A percentile compares a stretch with the other conserved stretches of the same genome.
These are phyloP conservation scores for Argyrosomus regius DNA, from an alignment of 2,797 vertebrate genomes.

Conservation along the genomic window DNA sequence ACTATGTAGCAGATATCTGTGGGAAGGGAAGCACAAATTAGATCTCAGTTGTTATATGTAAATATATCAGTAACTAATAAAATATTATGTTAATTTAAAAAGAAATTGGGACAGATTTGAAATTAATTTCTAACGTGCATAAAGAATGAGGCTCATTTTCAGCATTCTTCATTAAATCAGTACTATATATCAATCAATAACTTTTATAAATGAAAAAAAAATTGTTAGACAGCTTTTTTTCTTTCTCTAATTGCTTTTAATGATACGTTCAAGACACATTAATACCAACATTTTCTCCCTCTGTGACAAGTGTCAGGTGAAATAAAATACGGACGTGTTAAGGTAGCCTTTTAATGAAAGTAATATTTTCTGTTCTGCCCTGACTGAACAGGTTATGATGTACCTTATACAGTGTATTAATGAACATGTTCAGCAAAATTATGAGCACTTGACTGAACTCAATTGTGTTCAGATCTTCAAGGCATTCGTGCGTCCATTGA, in stretches of 20 bases:
- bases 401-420: conserved; percentile 43
- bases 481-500: conserved; percentile 61
- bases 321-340: conserved; percentile 34
- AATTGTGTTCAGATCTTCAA: conserved; percentile 59
- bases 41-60: not conserved
- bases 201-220: not conserved
- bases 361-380: conserved; percentile 20
- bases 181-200: not conserved
- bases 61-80: conserved; percentile 13
- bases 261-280: conserved; percentile 35
- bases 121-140: conserved; percentile 17
- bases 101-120: not conserved
- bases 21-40: not conserved
- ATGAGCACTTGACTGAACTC: conserved; percentile 51
- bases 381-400: conserved; percentile 48
- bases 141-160: conserved; percentile 14
- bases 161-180: conserved; percentile 30
- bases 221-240: conserved; percentile 12
- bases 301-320: conserved; percentile 36
- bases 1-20: not conserved
- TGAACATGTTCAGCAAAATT: conserved; percentile 57
- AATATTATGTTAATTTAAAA: conserved; percentile 9
- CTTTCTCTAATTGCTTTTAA: conserved; percentile 36
- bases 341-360: conserved; percentile 24
- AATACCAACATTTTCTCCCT: conserved; percentile 21